Percentiles rank a stretch among this genome's conserved stretches.
Conservation (phyloP, 2,888 invertebrate species). For the Leuctra nigra region DNA sequence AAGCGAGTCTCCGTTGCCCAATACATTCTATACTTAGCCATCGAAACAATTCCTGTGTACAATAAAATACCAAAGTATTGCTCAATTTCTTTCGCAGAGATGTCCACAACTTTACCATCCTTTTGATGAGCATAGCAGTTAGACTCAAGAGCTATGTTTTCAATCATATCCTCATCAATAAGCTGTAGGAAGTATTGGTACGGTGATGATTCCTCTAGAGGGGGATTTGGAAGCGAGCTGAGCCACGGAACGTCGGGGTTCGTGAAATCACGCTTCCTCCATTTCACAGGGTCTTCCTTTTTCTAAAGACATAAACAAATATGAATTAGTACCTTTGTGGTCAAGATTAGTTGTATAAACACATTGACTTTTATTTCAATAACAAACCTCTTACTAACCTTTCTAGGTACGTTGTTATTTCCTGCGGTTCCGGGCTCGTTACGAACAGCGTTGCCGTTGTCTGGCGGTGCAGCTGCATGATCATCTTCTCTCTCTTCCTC, state of each 20-base stretch:
- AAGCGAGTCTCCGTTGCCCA: slow-evolving; percentile 30
- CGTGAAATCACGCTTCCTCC: not conserved
- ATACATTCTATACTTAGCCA: slow-evolving; percentile 31
- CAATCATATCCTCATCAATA: slow-evolving; percentile 26
- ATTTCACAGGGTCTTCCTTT: too few species aligned
- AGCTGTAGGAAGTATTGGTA: slow-evolving; percentile 29
- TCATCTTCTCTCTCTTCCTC: too few species aligned
- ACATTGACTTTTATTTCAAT: too few species aligned
- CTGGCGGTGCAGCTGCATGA: too few species aligned
- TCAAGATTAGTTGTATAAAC: too few species aligned
- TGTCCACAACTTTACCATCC: slow-evolving; percentile 27
- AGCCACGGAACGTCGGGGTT: not conserved
- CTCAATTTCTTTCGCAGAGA: slow-evolving; percentile 29
- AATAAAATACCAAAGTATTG: slow-evolving; percentile 27
- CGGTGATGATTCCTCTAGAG: slow-evolving; percentile 21
- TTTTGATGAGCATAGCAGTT: slow-evolving; percentile 31
- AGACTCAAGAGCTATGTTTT: slow-evolving; percentile 28
- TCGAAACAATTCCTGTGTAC: slow-evolving; percentile 29
- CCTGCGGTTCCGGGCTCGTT: too few species aligned
- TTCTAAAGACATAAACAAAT: too few species aligned
- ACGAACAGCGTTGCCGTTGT: too few species aligned
- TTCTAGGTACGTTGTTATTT: too few species aligned
- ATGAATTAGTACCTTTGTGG: too few species aligned
- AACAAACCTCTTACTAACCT: too few species aligned
- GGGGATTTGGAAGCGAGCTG: not conserved